Evolutionary conservation across 2,797 vertebrate species (phyloP), one percentile per base, ranked within the genome.

Genomic region (Acanthornis magna): DNA sequence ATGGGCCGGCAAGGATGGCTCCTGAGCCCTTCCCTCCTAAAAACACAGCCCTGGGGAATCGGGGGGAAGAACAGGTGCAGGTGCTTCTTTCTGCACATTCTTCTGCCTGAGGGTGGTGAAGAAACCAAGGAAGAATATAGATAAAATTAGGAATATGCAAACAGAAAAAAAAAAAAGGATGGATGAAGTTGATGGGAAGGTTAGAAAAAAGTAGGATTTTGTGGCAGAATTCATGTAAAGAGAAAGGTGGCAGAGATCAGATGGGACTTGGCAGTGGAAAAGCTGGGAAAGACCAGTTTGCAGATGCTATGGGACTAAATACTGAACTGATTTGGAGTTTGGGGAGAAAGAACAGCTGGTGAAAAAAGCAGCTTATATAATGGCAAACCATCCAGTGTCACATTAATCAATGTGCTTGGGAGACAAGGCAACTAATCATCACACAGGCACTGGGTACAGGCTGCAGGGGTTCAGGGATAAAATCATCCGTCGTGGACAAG

Each of bases 361-460:
- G 17, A 11, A 71, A 74, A 48, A 57, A 53, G 6, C 17, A 77
- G 29, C 8, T 67, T 79, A 36, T 19, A 40, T 8, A 75, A 87
- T 0, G 4, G 63, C 0, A 9, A 77, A 76, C 45, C 23, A 87
- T 13, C 34, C 67, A 89, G 40, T 17, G 16, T 58, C 9, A 9
- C 0, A 0, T 62, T 83, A 85, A 82, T 68, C 43, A 61, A 54
- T 1, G 30, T 8, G 36, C 2, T 3, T 11, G 29, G 43, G 74
- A 76, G 43, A 85, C 15, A 19, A 51, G 36, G 61, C 36, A 76
- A 65, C 71, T 26, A 73, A 73, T 54, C 74, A 40, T 11, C 18
- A 8, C 19, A 4, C 3, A 22, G 25, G 26, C 13, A 1, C 5
- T 7, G 25, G 50, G 25, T 15, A 47, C 0, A 2, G 79, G 66